These are phyloP conservation scores for Agrotis puta DNA, from an alignment of 2,888 invertebrate species.

Conservation along the genomic window DNA sequence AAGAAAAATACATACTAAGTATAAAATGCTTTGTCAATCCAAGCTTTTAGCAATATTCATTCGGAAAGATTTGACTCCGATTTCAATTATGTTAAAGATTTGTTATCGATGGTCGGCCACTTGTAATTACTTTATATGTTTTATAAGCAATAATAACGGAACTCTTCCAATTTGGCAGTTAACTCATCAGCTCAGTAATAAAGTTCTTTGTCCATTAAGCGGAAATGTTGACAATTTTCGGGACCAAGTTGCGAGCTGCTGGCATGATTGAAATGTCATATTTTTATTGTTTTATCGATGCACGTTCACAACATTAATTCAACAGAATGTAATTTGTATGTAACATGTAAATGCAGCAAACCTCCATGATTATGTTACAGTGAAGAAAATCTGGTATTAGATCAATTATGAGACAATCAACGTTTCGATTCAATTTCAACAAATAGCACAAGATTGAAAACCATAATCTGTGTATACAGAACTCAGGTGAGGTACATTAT, in stretches of 20 bases:
- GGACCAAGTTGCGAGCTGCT: constrained; percentile 17
- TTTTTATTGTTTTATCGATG: constrained; percentile 46
- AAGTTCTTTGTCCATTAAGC: constrained; percentile 20
- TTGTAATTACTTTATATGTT: constrained; percentile 40
- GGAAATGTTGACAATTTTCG: constrained; percentile 31
- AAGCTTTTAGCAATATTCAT: constrained; percentile 66
- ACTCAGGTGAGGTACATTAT: constrained; percentile 61
- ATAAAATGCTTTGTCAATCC: constrained; percentile 69
- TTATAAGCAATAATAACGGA: constrained; percentile 8
- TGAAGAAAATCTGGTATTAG: constrained; percentile 59
- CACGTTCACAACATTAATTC: constrained; percentile 38
- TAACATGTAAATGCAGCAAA: constrained; percentile 33
- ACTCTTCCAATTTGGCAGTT: constrained; percentile 12
- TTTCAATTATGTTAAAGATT: constrained; percentile 54
- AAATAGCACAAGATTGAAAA: constrained; percentile 65
- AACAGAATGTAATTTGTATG: constrained; percentile 31
- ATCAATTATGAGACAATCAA: constrained; percentile 65
- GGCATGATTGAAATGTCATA: constrained; percentile 46
- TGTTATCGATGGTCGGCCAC: constrained; percentile 26
- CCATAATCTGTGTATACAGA: constrained; percentile 65
- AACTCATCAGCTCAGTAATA: constrained; percentile 20
- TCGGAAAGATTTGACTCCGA: constrained; percentile 58
- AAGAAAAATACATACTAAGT: constrained; percentile 71
- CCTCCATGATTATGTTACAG: constrained; percentile 44
- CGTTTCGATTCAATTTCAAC: constrained; percentile 66